A percentile compares a stretch with the other conserved stretches of the same genome.
These are phyloP conservation scores for Drosophila sechellia DNA, from an alignment of 1,140 invertebrate genomes.

Conservation along the genomic window DNA sequence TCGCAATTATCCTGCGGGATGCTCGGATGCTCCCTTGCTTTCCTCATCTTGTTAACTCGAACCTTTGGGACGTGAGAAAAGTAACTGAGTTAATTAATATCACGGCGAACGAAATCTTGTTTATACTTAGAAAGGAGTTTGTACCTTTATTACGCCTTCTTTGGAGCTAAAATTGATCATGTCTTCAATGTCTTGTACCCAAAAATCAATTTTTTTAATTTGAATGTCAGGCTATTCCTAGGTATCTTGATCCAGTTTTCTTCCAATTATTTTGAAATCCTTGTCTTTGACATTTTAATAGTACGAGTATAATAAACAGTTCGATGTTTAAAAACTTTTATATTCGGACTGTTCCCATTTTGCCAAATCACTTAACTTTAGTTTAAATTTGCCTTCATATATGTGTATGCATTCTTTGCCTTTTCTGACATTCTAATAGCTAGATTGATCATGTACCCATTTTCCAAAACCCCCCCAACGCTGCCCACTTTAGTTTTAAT, in stretches of 20 bases:
- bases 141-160: neutral
- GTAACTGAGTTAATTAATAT: slow-evolving; percentile 24
- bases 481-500: slow-evolving; percentile 73
- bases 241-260: too few species aligned
- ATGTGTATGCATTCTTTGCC: neutral
- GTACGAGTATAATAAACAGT: too few species aligned
- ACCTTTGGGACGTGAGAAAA: slow-evolving; percentile 9
- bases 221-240: too few species aligned
- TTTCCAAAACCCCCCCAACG: neutral
- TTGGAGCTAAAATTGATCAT: neutral
- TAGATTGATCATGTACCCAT: slow-evolving; percentile 14
- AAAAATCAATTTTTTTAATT: too few species aligned
- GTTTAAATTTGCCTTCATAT: neutral
- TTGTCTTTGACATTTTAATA: too few species aligned
- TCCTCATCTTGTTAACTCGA: slow-evolving; percentile 15
- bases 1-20: slow-evolving; percentile 36
- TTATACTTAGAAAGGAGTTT: neutral
- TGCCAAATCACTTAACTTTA: neutral
- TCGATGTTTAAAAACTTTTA: too few species aligned
- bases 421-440: slow-evolving; percentile 22
- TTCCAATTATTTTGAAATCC: too few species aligned
- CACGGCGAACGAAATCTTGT: slow-evolving; percentile 10
- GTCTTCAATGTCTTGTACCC: too few species aligned
- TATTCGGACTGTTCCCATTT: neutral
- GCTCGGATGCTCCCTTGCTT: neutral